Conservation (phyloP, 2,797 vertebrate genomes). For the Gorsachius magnificus region DNA sequence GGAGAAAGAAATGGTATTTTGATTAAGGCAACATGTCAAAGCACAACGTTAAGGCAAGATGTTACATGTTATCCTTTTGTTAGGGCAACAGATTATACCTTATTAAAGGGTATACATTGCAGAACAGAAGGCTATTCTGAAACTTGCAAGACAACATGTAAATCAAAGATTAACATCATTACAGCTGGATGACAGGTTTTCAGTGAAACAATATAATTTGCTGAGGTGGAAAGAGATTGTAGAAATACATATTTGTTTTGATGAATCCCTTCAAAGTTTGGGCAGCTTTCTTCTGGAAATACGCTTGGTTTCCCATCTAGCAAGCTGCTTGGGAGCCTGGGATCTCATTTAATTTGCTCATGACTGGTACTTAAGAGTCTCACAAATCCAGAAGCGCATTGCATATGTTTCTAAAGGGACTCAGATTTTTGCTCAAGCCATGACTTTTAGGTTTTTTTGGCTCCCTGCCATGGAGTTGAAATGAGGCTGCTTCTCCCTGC, state of each 20-base stretch:
- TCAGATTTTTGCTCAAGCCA: background rate
- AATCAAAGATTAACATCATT: background rate
- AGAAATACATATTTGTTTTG: background rate
- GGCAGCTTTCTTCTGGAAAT: background rate
- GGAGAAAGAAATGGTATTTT: background rate
- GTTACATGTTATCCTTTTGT: background rate
- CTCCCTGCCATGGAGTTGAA: background rate
- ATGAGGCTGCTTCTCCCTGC: background rate
- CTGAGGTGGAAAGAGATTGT: background rate
- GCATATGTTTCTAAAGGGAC: background rate
- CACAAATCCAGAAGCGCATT: background rate
- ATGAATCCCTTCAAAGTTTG: background rate
- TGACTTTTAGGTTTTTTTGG: background rate
- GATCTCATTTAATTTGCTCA: background rate
- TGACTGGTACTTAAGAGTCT: background rate
- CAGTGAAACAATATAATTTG: background rate
- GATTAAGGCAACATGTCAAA: background rate
- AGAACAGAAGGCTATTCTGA: background rate
- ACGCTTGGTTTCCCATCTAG: background rate
- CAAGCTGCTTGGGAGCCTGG: background rate
- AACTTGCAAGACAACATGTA: background rate
- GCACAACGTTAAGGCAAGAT: background rate
- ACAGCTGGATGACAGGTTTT: background rate
- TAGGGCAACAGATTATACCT: background rate
- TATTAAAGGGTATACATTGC: rapidly evolving